Percentiles rank a stretch among this genome's conserved stretches.
Conservation (phyloP, 2,888 invertebrate genomes). For the Eupithecia centaureata region DNA sequence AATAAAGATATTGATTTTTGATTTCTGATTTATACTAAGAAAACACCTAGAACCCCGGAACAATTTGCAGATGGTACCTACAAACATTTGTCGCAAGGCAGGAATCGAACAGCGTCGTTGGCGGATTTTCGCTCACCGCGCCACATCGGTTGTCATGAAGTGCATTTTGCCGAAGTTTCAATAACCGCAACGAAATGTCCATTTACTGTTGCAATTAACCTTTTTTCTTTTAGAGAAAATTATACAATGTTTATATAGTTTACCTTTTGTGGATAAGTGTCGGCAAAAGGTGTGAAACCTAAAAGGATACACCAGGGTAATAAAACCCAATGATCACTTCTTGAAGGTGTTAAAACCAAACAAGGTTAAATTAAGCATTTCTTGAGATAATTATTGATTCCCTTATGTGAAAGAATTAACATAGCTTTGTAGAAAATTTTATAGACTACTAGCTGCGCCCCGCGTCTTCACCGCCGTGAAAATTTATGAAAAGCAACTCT, state of each 20-base stretch:
- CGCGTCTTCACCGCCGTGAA: too few species aligned
- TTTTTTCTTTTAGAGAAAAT: neutral
- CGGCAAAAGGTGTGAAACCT: conserved; percentile 22
- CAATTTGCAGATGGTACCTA: too few species aligned
- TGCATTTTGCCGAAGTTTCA: neutral
- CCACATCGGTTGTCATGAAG: too few species aligned
- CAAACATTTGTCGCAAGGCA: too few species aligned
- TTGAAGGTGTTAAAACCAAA: conserved; percentile 19
- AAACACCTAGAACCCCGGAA: too few species aligned
- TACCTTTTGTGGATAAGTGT: conserved; percentile 4
- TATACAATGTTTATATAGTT: conserved; percentile 7
- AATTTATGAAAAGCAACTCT: too few species aligned
- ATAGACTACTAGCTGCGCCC: too few species aligned
- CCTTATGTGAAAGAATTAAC: too few species aligned
- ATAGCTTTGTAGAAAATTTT: neutral
- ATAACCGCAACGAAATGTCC: neutral
- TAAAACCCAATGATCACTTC: conserved; percentile 17
- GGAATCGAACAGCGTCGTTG: too few species aligned
- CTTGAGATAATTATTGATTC: neutral
- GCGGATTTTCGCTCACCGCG: too few species aligned
- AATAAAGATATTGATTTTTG: too few species aligned
- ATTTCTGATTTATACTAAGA: too few species aligned
- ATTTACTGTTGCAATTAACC: neutral
- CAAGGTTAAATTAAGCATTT: neutral
- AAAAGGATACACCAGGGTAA: conserved; percentile 22